Conservation (phyloP, 2,113 vertebrate species). For the Corythornis cristatus region DNA sequence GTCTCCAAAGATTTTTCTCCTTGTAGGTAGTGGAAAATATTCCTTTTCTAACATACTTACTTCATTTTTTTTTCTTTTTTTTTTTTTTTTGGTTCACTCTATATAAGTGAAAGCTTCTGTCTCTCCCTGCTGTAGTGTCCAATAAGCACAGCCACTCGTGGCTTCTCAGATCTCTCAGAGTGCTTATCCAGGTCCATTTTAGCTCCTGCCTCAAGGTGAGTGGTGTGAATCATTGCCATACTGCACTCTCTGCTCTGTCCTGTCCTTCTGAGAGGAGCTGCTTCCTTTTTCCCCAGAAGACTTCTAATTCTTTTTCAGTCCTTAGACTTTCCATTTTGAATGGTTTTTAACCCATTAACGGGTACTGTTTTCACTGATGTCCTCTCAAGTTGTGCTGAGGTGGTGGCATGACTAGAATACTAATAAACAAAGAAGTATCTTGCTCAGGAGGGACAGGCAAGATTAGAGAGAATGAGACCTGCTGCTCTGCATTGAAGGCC, state of each 20-base stretch:
- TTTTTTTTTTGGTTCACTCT: not conserved
- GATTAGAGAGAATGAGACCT: not conserved
- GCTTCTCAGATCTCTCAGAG: not conserved
- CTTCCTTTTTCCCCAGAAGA: not conserved
- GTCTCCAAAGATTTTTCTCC: constrained; percentile 35
- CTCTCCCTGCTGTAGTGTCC: not conserved
- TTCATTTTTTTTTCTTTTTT: not conserved
- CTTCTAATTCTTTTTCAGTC: not conserved
- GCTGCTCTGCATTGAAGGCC: not conserved
- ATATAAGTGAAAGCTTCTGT: not conserved
- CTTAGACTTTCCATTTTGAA: not conserved
- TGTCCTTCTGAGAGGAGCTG: not conserved
- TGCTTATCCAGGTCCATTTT: not conserved
- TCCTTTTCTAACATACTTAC: not conserved
- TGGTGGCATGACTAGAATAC: not conserved
- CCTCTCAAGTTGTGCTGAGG: not conserved
- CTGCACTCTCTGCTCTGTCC: not conserved
- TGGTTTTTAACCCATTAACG: not conserved
- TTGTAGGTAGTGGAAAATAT: constrained; percentile 48
- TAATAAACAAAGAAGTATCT: not conserved
- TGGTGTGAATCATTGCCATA: not conserved
- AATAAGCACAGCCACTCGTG: not conserved
- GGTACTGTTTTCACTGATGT: not conserved
- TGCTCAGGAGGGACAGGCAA: not conserved
- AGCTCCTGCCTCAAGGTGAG: constrained; percentile 23